phyloP scores from a whole-genome alignment of 2,797 vertebrate genomes.

The Acrossocheilus fasciatus region DNA sequence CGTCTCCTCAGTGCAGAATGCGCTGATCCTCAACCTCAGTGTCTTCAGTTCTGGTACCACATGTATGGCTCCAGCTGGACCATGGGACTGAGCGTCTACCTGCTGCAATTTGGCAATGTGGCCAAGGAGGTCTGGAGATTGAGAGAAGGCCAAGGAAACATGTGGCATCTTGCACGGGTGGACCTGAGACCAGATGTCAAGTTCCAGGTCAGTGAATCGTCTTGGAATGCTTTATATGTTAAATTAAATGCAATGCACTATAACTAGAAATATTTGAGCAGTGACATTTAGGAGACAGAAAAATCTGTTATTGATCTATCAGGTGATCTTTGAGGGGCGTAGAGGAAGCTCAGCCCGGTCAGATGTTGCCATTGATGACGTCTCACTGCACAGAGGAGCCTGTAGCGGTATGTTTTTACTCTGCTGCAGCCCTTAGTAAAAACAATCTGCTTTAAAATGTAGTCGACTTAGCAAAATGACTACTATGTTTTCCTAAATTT shows the following conservation, averaged over 20 bases:
- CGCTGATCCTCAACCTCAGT: slow-evolving; percentile 69
- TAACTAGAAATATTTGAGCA: no score
- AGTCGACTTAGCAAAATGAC: no score
- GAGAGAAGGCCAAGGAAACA: slow-evolving; percentile 74
- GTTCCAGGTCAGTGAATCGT: slow-evolving; percentile 64
- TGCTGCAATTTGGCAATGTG: slow-evolving; percentile 61
- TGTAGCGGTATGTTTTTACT: slow-evolving; percentile 73
- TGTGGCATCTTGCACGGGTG: slow-evolving; percentile 73
- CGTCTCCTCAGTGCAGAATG: slow-evolving; percentile 76
- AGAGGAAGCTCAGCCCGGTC: slow-evolving; percentile 64
- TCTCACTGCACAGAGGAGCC: slow-evolving; percentile 70
- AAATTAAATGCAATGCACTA: no score
- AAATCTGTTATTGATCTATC: neutral
- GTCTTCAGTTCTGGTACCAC: slow-evolving; percentile 83
- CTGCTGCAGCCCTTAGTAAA: neutral
- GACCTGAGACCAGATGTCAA: slow-evolving; percentile 66
- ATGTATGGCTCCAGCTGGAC: slow-evolving; percentile 77
- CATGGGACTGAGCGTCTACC: slow-evolving; percentile 77
- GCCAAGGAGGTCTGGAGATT: slow-evolving; percentile 66
- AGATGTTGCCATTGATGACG: slow-evolving; percentile 82
- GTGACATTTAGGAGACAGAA: no score
- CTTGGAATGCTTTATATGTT: no score
- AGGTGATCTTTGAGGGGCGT: slow-evolving; percentile 60
- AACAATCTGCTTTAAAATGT: neutral
- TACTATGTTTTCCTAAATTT: neutral